Base-by-base conservation (phyloP, 2,888 invertebrate genomes). In the Pinctada fucata region DNA sequence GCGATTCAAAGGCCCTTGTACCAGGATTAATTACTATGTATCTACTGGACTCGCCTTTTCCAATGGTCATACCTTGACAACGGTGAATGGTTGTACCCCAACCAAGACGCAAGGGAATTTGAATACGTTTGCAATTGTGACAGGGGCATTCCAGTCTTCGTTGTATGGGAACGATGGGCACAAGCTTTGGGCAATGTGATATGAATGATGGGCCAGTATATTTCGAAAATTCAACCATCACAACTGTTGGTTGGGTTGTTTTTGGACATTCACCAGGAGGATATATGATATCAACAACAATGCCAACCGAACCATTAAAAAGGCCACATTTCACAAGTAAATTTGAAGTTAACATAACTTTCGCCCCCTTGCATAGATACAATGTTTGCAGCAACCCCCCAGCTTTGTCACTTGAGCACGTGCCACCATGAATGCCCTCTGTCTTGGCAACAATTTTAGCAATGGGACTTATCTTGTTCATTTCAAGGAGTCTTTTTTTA, bases 51-150 rank as follows among this genome's bases (percentile, higher is more conserved):
- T 86, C 81, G 2, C 79, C 81, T n/a, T 76, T 4, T 4, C 84
- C 86, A 51, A 85, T 84, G 2, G 86, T 85, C 85, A 86, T 85
- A 2, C 86, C 84, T 73, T 86, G 85, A 72, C 86, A 85, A 2
- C 73, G 31, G 50, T 86, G 85, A 10, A 83, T 84, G 6, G 85
- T 84, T 3, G 81, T 81, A 13, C 78, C 85, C 86, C 84, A 83
- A 3, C 83, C 83, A 49, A 85, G 76, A 5, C 81, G 66, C 6
- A 86, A 65, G 3, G 85, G 85, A n/a, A 84, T 72, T 67, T 84
- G 84, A 63, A 65, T 75, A 47, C 82, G 49, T 69, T 75, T 80
- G 45, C 84, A 84, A 31, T 6, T 13, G 45, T 76, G 49, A 68
- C 84, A 84, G 13, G 5, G 47, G 52, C 84, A 85, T 4, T 85